A percentile compares a stretch with the other conserved stretches of the same genome.
These are phyloP conservation scores for Pteronura brasiliensis DNA, from an alignment of 2,113 vertebrate genomes.

Conservation along the genomic window DNA sequence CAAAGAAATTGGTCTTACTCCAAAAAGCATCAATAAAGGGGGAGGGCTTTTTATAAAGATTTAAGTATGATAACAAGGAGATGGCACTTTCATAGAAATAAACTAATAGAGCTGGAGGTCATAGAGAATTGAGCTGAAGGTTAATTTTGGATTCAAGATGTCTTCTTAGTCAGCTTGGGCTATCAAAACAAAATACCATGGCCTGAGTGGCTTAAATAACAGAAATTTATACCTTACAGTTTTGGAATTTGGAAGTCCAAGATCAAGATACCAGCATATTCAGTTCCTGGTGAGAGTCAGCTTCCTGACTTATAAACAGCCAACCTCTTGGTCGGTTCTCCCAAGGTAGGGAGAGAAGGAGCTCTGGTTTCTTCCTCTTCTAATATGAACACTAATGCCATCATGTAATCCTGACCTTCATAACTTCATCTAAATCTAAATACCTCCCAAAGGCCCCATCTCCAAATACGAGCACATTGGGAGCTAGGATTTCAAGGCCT, in stretches of 20 bases:
- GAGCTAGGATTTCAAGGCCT: not conserved
- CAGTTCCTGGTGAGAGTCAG: not conserved
- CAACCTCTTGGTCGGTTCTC: not conserved
- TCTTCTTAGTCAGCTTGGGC: not conserved
- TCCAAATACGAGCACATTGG: not conserved
- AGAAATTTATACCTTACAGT: not conserved
- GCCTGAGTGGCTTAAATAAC: not conserved
- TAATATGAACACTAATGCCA: not conserved
- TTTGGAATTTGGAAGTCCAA: not conserved
- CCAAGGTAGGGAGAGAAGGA: not conserved
- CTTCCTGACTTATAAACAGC: not conserved
- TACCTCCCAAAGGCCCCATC: not conserved
- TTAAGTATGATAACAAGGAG: not conserved
- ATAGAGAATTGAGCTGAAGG: not conserved
- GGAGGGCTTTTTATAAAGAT: not conserved
- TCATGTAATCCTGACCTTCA: not conserved
- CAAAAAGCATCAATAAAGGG: not conserved
- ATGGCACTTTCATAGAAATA: not conserved
- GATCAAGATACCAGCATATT: not conserved
- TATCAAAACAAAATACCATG: not conserved
- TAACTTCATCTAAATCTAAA: not conserved
- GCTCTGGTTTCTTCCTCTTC: not conserved
- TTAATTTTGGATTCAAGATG: not conserved
- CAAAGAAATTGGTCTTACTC: not conserved
- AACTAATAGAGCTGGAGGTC: not conserved